Conservation (phyloP, 2,113 vertebrate genomes). For the Passerina amoena region DNA sequence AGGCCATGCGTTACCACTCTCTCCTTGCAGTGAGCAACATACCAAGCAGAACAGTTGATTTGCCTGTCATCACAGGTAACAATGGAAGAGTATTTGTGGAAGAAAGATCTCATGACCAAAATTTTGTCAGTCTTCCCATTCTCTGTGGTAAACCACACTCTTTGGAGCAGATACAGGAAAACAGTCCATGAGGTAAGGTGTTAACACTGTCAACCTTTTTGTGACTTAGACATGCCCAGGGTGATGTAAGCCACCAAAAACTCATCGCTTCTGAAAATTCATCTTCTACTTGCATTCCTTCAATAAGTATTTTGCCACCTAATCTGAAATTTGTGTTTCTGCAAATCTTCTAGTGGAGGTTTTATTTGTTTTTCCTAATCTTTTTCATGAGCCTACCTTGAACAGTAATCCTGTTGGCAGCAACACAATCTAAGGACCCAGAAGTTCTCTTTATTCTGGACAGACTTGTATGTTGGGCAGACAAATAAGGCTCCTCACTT, state of each 20-base stretch:
- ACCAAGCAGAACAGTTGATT: not conserved
- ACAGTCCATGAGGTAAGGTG: not conserved
- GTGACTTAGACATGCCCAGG: not conserved
- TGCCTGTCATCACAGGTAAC: not conserved
- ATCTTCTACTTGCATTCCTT: not conserved
- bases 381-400: not conserved
- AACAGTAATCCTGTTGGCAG: not conserved
- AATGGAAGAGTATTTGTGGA: not conserved
- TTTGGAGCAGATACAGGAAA: not conserved
- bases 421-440: not conserved
- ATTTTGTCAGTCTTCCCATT: not conserved
- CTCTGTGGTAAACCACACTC: not conserved
- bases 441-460: not conserved
- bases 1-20: not conserved
- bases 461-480: not conserved
- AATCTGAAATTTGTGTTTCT: not conserved
- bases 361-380: not conserved
- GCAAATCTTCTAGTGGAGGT: not conserved
- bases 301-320: not conserved
- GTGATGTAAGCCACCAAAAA: not conserved
- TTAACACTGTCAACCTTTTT: not conserved
- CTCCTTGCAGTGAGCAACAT: not conserved
- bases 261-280: not conserved
- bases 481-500: not conserved
- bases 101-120: not conserved